Evolutionary conservation across 2,797 vertebrate genomes (phyloP), one percentile per base, ranked within the genome.

Genomic region (Alauda arvensis): DNA sequence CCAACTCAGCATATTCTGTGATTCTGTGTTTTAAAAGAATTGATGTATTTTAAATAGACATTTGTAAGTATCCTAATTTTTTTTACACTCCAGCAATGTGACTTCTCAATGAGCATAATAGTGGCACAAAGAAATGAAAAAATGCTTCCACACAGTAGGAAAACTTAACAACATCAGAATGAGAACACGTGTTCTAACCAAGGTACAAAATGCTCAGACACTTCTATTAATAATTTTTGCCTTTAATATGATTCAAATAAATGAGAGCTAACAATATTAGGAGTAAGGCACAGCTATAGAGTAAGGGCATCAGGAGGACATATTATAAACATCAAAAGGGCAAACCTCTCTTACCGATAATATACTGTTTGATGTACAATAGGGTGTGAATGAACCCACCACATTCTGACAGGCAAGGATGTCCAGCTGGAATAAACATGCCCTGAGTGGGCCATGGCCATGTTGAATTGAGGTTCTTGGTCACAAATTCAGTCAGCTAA

Each of bases 81-180:
- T 26, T 57, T 87, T n/a, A 26, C 12, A 39, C 1, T 60, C 6
- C 4, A 48, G 12, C 4, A 52, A 3, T 52, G 4, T 68, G 23
- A 48, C 17, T 76, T 75, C 28, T 57, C 31, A 53, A 13, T 31
- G 68, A 75, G 7, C 4, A 29, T 14, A 40, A 19, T 53, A 59
- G 25, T 40, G 16, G 2, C 51, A 70, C 9, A 76, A 83, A 85
- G 5, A 59, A 68, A 40, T 28, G 1, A 69, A 81, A 63, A 81
- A 78, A 55, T 42, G 1, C 6, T 72, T 10, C 3, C 0, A 0
- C 3, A 5, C 2, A 25, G 12, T 17, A 62, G 18, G 26, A 13
- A 78, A 46, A 48, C 1, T 0, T 85, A 51, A 46, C 13, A 56
- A 3, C n/a, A 59, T 20, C 63, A 70, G 28, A 79, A 62, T 24